Base-by-base conservation (phyloP, 2,888 invertebrate species). In the Frankliniella fusca region DNA sequence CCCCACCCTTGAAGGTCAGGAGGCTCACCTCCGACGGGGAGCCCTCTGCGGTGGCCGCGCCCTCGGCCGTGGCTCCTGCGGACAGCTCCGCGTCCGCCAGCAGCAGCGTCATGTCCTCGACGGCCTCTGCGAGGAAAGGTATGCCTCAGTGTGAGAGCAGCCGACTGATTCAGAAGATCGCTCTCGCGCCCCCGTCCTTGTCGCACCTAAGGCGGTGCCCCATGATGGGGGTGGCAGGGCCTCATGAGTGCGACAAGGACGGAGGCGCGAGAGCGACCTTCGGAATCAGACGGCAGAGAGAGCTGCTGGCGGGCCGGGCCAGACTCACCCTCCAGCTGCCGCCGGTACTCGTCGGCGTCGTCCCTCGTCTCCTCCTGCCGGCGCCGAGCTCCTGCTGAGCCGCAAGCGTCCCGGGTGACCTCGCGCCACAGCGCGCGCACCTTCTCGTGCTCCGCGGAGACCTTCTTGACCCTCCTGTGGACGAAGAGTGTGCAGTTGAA, bases 81-180 rank as follows among this genome's bases (percentile, higher is more conserved):
- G 70, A 27, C 70, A 76, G 23, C 27, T 76, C 70, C 70, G 27
- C 3, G 5, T 76, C 70, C 23, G 27, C 70, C 11, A 27, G 23
- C 2, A 76, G 70, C 11, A 76, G 70, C 27, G 70, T 76, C 70
- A 76, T 76, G 70, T 76, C 70, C 70, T 76, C 70, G 70, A 76
- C 27, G 70, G 70, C 70, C 70, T 76, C 70, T 76, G 70, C n/a
- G 27, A 23, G 23, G 0, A 15, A 0, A 61, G n/a, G 7, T 18
- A 61, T 7, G 38, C 38, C 38, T n/a, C n/a, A n/a, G n/a, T n/a
- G n/a, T n/a, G n/a, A n/a, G n/a, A n/a, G n/a, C n/a, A n/a, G n/a
- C n/a, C n/a, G n/a, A n/a, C n/a, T n/a, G n/a, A n/a, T n/a, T n/a
- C n/a, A n/a, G n/a, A n/a, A n/a, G n/a, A n/a, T n/a, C n/a, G n/a